These are phyloP conservation scores for Episyrphus balteatus DNA, from an alignment of 1,140 invertebrate species.

Conservation along the genomic window DNA sequence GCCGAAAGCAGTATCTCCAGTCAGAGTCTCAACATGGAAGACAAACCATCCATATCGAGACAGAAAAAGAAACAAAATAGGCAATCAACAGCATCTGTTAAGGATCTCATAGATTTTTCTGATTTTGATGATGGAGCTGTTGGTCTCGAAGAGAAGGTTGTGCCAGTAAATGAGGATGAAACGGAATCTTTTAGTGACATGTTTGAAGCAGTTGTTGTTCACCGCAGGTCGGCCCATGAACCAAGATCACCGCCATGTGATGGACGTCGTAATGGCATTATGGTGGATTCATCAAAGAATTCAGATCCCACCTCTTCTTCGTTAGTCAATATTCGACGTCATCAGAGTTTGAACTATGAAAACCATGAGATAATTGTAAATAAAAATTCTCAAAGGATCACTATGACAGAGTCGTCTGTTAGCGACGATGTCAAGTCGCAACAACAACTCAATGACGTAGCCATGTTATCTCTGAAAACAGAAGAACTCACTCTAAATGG, in stretches of 20 bases:
- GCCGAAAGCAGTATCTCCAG: slow-evolving; percentile 36
- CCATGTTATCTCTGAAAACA: slow-evolving; percentile 6
- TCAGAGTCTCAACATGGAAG: slow-evolving; percentile 31
- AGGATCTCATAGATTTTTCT: slow-evolving; percentile 30
- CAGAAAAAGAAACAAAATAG: slow-evolving; percentile 17
- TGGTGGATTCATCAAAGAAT: slow-evolving; percentile 9
- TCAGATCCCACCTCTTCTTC: background rate
- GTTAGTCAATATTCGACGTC: slow-evolving; percentile 9
- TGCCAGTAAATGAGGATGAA: background rate
- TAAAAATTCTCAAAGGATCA: slow-evolving; percentile 1
- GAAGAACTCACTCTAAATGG: slow-evolving; percentile 6
- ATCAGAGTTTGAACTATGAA: slow-evolving; percentile 34
- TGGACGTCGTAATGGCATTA: slow-evolving; percentile 30
- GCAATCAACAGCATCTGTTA: background rate
- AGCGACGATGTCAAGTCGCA: slow-evolving; percentile 10
- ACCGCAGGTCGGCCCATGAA: slow-evolving; percentile 26
- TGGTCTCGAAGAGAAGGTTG: no score
- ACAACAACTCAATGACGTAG: slow-evolving; percentile 5
- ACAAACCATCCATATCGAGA: slow-evolving; percentile 6
- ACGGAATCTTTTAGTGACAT: slow-evolving; percentile 18
- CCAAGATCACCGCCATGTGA: slow-evolving; percentile 21
- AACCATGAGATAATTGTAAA: slow-evolving; percentile 33
- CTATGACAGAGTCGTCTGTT: background rate
- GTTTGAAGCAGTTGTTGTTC: slow-evolving; percentile 18
- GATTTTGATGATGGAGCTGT: slow-evolving; percentile 23